Percentiles rank a stretch among this genome's conserved stretches.
phyloP scores from a whole-genome alignment of 1,140 invertebrate genomes.

The Lepidurus couesii region DNA sequence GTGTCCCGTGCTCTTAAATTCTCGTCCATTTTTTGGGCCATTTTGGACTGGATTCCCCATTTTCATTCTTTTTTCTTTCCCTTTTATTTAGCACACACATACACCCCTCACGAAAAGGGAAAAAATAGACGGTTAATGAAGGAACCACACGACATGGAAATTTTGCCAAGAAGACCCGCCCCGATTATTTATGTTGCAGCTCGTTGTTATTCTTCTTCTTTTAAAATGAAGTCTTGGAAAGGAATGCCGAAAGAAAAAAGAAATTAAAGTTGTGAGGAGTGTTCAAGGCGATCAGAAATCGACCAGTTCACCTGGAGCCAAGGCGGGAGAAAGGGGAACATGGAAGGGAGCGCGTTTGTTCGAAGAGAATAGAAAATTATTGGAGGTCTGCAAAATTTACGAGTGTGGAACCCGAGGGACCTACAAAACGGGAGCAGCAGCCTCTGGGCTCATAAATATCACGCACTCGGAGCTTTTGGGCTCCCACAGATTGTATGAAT shows the following conservation, averaged over 20 bases:
- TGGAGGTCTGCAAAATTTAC: constrained; percentile 10
- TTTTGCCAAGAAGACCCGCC: background rate
- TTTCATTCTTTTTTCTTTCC: background rate
- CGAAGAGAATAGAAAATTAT: constrained; percentile 6
- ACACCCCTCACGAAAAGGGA: background rate
- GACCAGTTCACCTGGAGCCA: too few species aligned
- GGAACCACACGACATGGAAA: background rate
- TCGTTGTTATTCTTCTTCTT: background rate
- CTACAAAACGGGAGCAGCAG: constrained; percentile 12
- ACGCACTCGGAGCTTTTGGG: background rate
- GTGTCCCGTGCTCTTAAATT: too few species aligned
- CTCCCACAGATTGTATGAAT: constrained; percentile 12
- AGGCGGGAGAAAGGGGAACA: too few species aligned
- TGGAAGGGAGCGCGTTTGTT: background rate
- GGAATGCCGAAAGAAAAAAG: too few species aligned
- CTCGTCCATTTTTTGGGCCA: too few species aligned
- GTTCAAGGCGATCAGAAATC: too few species aligned
- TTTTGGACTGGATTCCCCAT: background rate
- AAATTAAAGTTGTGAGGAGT: too few species aligned
- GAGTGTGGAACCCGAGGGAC: constrained; percentile 9
- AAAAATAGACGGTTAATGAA: background rate
- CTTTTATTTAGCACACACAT: background rate
- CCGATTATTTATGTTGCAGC: background rate
- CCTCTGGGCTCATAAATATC: constrained; percentile 4
- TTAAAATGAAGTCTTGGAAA: too few species aligned